Base-by-base conservation (phyloP, 2,888 invertebrate species). In the Hoplodrina blanda region DNA sequence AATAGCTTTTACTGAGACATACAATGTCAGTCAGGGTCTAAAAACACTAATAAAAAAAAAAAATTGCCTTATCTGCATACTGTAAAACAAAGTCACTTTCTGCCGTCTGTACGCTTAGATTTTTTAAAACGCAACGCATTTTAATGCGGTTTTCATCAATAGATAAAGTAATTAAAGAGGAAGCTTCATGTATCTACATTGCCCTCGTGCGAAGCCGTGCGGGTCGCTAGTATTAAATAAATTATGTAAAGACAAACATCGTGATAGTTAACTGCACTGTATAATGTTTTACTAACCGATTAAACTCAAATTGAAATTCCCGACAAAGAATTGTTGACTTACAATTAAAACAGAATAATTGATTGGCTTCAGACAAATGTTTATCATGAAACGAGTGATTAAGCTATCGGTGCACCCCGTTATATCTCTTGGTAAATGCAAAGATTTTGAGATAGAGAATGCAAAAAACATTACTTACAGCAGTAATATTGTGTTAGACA, bases 361-460 rank as follows among this genome's bases (percentile, higher is more conserved):
- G 30, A 41, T 60, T 11, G 53, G 20, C 25, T 53, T 11, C 20
- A 25, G 52, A 46, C 30, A 49, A 62, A 30, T 41, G 19, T 53
- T 73, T 64, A 78, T 52, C 50, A 19, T 19, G 0, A 30, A 52
- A 50, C 11, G 57, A 59, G 6, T 80, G 3, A 74, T 62, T 59
- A 66, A 30, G 13, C 20, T 66, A 76, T 62, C 75, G 13, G 5
- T 74, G 8, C 44, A 49, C 17, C 11, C 19, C 52, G 46, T 41
- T 41, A 64, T 64, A 49, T 49, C 13, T 61, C 37, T 25, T 4
- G 1, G 15, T 19, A 1, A 19, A 19, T n/a, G 10, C 6, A 30
- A 6, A 49, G 7, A 30, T 44, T 74, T 62, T 33, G 3, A 10
- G 10, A 33, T 53, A 50, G 5, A 5, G n/a, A 68, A 46, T 52